Evolutionary conservation across 1,140 invertebrate species (phyloP).

Genomic region (Stenopsyche tienmushanensis): DNA sequence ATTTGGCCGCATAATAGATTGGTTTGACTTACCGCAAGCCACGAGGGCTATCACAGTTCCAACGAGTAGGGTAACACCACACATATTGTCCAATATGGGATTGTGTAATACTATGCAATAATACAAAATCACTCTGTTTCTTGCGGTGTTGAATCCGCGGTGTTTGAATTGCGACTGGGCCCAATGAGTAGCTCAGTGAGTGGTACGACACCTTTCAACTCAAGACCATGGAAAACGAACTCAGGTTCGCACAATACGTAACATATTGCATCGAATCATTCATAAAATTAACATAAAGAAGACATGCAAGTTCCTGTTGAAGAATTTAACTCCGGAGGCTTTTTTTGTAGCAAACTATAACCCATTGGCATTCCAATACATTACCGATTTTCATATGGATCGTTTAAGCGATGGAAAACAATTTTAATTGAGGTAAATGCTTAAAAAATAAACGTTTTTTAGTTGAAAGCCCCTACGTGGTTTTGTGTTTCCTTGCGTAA

Average conservation of each 20-base stretch:
- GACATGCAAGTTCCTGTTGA: too few species aligned
- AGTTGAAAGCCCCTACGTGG: too few species aligned
- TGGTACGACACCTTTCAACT: constrained; percentile 4
- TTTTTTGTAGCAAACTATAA: too few species aligned
- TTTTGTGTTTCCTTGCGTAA: not conserved
- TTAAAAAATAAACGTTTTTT: too few species aligned
- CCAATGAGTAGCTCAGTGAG: not conserved
- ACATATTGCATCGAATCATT: not conserved
- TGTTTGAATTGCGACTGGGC: constrained; percentile 19
- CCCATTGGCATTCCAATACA: too few species aligned
- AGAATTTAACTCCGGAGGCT: too few species aligned
- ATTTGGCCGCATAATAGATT: not conserved
- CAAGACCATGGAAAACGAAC: constrained; percentile 1
- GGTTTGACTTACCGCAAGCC: constrained; percentile 5
- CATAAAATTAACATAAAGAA: too few species aligned
- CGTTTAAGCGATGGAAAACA: too few species aligned
- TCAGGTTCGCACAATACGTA: not conserved
- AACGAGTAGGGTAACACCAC: not conserved
- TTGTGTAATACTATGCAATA: too few species aligned
- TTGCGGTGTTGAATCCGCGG: constrained; percentile 18
- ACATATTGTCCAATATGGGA: not conserved
- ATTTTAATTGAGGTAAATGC: too few species aligned
- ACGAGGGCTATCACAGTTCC: constrained; percentile 2
- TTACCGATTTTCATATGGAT: too few species aligned
- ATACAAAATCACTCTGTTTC: not conserved